Evolutionary conservation across 2,113 vertebrate species (phyloP).

Genomic region (Ellobius talpinus): DNA sequence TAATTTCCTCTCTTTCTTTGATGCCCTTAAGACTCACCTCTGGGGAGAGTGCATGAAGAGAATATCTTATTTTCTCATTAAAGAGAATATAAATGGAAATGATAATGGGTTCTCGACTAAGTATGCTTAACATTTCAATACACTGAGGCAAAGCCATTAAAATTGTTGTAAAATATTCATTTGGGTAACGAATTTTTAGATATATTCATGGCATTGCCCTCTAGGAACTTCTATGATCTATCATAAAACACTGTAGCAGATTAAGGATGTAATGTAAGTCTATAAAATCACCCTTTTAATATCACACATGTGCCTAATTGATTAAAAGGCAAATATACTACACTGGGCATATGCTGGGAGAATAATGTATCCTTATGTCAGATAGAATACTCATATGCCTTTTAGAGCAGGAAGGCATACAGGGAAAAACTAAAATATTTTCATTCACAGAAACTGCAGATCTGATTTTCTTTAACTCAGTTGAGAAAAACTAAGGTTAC

Average conservation of each 20-base stretch:
- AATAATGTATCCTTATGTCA: background rate
- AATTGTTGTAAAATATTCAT: constrained; percentile 62
- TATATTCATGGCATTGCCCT: constrained; percentile 66
- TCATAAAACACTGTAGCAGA: constrained; percentile 52
- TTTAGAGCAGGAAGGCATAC: background rate
- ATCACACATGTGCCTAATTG: constrained; percentile 32
- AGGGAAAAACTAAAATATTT: background rate
- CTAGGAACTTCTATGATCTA: constrained; percentile 61
- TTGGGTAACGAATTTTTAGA: constrained; percentile 69
- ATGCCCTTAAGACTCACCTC: background rate
- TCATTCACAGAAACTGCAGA: background rate
- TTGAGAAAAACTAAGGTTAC: background rate
- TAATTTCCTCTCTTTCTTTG: constrained; percentile 2
- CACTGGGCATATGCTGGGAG: background rate
- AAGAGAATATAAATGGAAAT: constrained; percentile 64
- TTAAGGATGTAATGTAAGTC: constrained; percentile 54
- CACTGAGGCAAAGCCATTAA: constrained; percentile 71
- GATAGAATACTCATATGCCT: background rate
- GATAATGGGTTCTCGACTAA: constrained; percentile 54
- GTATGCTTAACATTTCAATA: constrained; percentile 43
- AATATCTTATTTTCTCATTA: constrained; percentile 70
- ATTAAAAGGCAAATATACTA: constrained; percentile 36
- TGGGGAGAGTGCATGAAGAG: constrained; percentile 58
- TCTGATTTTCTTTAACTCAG: background rate
- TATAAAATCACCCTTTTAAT: constrained; percentile 60